phyloP scores from a whole-genome alignment of 2,888 invertebrate species.

The Cerastoderma edule region DNA sequence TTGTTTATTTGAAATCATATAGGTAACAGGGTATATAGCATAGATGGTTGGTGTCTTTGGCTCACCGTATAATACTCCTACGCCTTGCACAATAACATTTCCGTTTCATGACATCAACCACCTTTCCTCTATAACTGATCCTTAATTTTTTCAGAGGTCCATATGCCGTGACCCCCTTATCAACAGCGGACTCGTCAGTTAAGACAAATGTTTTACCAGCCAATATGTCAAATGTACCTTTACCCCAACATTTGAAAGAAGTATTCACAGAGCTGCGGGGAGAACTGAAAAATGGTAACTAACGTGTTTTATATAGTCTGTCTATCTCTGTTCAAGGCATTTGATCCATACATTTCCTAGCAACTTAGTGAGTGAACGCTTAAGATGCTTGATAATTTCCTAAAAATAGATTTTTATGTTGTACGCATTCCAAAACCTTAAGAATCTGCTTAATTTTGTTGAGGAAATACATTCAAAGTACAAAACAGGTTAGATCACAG shows the following conservation, averaged over 20 bases:
- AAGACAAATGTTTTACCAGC: constrained; percentile 28
- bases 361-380: too few species aligned
- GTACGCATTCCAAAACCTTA: too few species aligned
- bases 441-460: too few species aligned
- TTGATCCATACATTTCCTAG: too few species aligned
- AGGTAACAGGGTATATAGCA: too few species aligned
- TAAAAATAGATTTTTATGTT: too few species aligned
- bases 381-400: too few species aligned
- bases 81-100: too few species aligned
- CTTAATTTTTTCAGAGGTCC: constrained; percentile 13
- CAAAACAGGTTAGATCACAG: too few species aligned
- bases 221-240: constrained; percentile 40
- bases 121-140: background rate
- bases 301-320: background rate
- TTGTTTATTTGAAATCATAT: background rate
- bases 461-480: too few species aligned
- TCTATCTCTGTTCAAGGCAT: background rate
- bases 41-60: too few species aligned
- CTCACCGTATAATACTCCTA: too few species aligned
- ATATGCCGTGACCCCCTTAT: background rate
- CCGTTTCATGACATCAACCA: background rate
- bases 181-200: background rate
- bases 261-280: constrained; percentile 32
- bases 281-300: constrained; percentile 52
- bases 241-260: constrained; percentile 36